A percentile compares a stretch with the other conserved stretches of the same genome.
These are phyloP conservation scores for Coremacera marginata DNA, from an alignment of 2,888 invertebrate species.

Conservation along the genomic window DNA sequence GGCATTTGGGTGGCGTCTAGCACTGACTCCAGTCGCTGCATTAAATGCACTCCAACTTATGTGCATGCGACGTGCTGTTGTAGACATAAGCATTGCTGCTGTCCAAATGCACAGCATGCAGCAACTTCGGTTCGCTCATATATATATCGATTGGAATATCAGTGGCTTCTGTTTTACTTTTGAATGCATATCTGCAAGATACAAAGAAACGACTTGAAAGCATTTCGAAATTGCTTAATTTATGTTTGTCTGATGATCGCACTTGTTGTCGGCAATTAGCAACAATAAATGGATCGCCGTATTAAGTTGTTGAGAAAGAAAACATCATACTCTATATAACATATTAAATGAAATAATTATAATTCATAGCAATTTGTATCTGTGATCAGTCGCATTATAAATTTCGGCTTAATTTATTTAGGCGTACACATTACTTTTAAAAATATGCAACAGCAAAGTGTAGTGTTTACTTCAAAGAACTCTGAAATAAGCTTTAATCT, in stretches of 20 bases:
- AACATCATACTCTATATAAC: background rate
- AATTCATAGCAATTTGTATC: no score
- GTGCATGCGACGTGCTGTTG: background rate
- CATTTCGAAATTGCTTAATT: conserved; percentile 1
- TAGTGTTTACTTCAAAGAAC: no score
- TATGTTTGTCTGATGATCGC: conserved; percentile 7
- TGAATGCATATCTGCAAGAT: background rate
- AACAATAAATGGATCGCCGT: background rate
- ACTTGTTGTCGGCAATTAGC: background rate
- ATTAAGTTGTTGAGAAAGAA: background rate
- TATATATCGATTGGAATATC: background rate
- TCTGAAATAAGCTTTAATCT: no score
- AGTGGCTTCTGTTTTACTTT: background rate
- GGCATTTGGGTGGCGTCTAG: conserved; percentile 5
- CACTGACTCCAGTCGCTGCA: background rate
- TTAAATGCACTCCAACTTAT: conserved; percentile 8
- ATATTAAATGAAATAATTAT: background rate
- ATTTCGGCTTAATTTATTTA: no score
- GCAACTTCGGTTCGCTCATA: background rate
- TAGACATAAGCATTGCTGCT: background rate
- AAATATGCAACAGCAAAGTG: no score
- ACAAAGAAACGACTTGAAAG: background rate
- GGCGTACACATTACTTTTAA: no score
- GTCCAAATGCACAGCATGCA: background rate
- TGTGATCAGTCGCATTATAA: no score